Evolutionary conservation across 2,113 vertebrate species (phyloP).

Genomic region (Gasterosteus nipponicus): DNA sequence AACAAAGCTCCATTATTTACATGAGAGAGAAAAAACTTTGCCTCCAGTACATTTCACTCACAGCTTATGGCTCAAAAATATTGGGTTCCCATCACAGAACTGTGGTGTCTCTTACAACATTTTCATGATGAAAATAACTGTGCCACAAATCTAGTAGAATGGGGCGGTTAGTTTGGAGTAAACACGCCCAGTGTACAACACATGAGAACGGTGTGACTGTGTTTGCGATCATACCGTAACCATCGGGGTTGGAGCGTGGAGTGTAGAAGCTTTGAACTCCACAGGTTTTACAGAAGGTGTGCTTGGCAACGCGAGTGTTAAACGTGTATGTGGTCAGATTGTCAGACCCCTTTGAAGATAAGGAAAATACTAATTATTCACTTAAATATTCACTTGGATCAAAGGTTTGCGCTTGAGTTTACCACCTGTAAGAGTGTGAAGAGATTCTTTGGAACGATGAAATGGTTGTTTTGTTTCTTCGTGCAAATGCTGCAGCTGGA

Average conservation of each 20-base stretch:
- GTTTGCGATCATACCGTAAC: slow-evolving; percentile 81
- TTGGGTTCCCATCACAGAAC: neutral
- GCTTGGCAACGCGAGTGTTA: slow-evolving; percentile 90
- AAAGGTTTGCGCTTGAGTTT: neutral
- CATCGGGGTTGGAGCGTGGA: slow-evolving; percentile 93
- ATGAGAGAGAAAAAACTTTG: neutral
- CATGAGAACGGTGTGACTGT: neutral
- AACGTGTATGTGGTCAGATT: slow-evolving; percentile 92
- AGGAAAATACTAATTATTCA: neutral
- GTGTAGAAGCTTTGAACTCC: slow-evolving; percentile 97
- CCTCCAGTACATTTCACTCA: neutral
- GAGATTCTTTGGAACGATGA: slow-evolving; percentile 88
- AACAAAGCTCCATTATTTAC: neutral
- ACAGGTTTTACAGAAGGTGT: slow-evolving; percentile 96
- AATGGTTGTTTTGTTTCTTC: slow-evolving; percentile 96
- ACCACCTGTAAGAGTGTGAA: slow-evolving; percentile 92
- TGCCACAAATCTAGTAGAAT: neutral
- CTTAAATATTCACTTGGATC: neutral
- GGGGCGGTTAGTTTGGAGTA: slow-evolving; percentile 1
- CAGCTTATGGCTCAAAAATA: neutral
- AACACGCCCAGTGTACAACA: slow-evolving; percentile 32
- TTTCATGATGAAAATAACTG: slow-evolving; percentile 1
- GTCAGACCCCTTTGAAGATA: slow-evolving; percentile 84
- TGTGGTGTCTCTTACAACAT: neutral
- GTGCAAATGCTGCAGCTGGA: slow-evolving; percentile 95